phyloP scores from a whole-genome alignment of 2,113 vertebrate genomes.

The Psilopsiagon aymara region DNA sequence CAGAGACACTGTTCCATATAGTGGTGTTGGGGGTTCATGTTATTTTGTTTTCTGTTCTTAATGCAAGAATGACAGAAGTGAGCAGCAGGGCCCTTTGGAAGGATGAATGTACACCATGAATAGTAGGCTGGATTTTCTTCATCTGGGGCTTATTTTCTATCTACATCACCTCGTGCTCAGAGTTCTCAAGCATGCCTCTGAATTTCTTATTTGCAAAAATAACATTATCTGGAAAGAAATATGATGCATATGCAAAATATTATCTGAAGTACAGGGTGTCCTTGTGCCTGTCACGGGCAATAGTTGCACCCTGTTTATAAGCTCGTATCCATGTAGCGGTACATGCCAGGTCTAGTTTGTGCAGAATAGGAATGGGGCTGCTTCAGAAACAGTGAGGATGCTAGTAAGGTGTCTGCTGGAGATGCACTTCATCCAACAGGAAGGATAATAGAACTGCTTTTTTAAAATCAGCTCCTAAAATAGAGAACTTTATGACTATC shows the following conservation, averaged over 20 bases:
- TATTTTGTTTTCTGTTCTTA: neutral
- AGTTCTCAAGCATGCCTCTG: neutral
- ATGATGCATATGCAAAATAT: neutral
- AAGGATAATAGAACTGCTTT: constrained; percentile 27
- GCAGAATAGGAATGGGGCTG: fast-evolving
- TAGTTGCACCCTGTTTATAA: neutral
- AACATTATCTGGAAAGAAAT: neutral
- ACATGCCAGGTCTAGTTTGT: neutral
- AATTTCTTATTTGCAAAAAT: neutral
- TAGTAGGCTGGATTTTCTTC: neutral
- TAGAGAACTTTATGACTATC: constrained; percentile 18
- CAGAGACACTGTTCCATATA: neutral
- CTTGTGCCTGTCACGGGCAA: neutral
- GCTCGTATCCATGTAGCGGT: fast-evolving
- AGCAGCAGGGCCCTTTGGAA: neutral
- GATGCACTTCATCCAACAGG: neutral
- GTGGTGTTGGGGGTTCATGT: neutral
- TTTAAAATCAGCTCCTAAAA: neutral
- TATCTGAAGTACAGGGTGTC: neutral
- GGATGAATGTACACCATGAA: neutral
- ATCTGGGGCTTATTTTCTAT: neutral
- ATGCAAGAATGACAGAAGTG: neutral
- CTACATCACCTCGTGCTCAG: neutral
- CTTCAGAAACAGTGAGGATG: neutral
- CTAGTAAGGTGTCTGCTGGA: neutral